Base-by-base conservation (phyloP, 2,113 vertebrate species). In the Cavia aperea region DNA sequence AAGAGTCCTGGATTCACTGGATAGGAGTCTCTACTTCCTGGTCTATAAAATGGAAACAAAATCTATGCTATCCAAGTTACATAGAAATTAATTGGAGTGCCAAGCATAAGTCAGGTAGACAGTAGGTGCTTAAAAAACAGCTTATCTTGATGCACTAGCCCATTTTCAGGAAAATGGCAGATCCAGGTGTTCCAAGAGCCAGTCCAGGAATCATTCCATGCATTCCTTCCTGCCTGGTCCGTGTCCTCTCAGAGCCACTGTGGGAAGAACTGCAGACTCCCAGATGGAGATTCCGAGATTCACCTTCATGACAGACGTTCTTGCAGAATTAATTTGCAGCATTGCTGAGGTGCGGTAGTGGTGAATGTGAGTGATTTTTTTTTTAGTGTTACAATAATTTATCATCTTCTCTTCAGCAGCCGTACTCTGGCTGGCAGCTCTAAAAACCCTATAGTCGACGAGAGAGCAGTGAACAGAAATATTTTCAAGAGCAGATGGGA, bases 401-500 rank as follows among this genome's bases (percentile, higher is more conserved):
- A 97, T 97, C 96, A 96, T 95, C 82, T 92, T 96, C 87, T 95
- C 91, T 97, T 92, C 97, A 95, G 96, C 95, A 97, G 95, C 96
- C 89, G 72, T 96, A 94, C 95, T 91, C 96, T 97, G 95, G 94
- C 94, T 97, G 96, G 94, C 95, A 96, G 95, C 94, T 98, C 96
- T 97, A 95, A 97, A 97, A 97, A 84, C 96, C 95, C 94, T 95
- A 96, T 88, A 97, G 94, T 97, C 94, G 94, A 97, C 92, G 94
- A 96, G 97, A 97, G 95, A 98, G 96, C 96, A 97, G 96, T 96
- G 96, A 97, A 97, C 92, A 97, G 96, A 97, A 98, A 97, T 97
- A 97, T 97, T 97, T 98, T 97, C 97, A 97, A 96, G 97, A 98
- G 97, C 97, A 98, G 97, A 97, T 96, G 96, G 97, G 96, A 97